Base-by-base conservation (phyloP, 2,113 vertebrate genomes). In the Scomber colias region DNA sequence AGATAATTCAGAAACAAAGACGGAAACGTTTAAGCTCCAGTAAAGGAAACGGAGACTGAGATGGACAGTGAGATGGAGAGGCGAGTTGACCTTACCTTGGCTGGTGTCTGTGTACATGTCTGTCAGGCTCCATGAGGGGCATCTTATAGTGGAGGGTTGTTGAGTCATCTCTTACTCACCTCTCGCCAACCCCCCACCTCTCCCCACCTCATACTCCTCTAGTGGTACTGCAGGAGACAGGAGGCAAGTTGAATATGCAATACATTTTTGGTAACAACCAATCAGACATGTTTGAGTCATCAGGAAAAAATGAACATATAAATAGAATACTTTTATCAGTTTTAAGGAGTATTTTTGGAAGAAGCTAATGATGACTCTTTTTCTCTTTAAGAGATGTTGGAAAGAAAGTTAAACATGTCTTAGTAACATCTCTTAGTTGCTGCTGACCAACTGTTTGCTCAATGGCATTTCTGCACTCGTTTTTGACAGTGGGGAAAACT, bases 121-220 rank as follows among this genome's bases (percentile, higher is more conserved):
- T 82, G 56, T 71, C 66, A 10, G 77, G 69, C 77, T 88, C 84
- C 91, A 93, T 93, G 82, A 80, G 85, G 85, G 71, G 11, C 63
- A 85, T 93, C 90, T 93, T 94, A 93, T 94, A 94, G 77, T 83
- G 61, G 66, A 82, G 77, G 64, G 72, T 51, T 83, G 90, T 93
- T 94, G 92, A 93, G 81, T 93, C 93, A 94, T 92, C 85, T 89
- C 87, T 94, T 93, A 92, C 92, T 94, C 93, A 92, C 89, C 77
- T 85, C 84, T 71, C 45, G 56, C 73, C 24, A 40, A 75, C 14
- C 69, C 86, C 74, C 79, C 44, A 0, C 70, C 73, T 65, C 83
- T 56, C 65, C 71, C 60, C 67, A 67, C 74, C 48, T 31, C 68
- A 56, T 21, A 17, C 27, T 27, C 59, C 31, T n/a, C 65, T 62